Base-by-base conservation (phyloP, 35 echinoderm and acorn worm genomes). In the Chiridota heheva region DNA sequence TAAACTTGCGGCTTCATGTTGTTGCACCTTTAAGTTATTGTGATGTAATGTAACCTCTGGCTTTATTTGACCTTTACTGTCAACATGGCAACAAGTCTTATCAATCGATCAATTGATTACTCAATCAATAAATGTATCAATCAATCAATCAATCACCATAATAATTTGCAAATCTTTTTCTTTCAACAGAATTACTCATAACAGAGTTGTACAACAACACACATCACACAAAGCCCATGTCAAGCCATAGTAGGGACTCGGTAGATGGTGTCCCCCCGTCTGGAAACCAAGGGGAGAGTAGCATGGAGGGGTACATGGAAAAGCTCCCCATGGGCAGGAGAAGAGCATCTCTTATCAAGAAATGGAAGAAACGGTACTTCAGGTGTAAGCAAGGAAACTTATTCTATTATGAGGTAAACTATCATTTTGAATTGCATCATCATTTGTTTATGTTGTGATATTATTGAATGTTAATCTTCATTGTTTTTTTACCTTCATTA, bases 231-330 rank as follows among this genome's bases (percentile, higher is more conserved):
- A 40, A 53, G 26, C 77, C 78, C 60, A 31, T 63, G 0, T 62
- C 70, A n/a, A 74, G 42, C 28, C 16, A 43, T 10, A 53, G 44
- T 41, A 29, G 72, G 8, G 65, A 41, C 38, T 67, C 85, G 13
- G 15, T 35, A 48, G 69, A 60, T 47, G 61, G 63, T 7, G 71
- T 65, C 29, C 89, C 63, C 20, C 78, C n/a, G 33, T 39, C 51
- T 2, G 67, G 44, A 5, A 72, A 86, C 27, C 47, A 84, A 43
- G 92, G 88, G 25, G 83, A 90, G 35, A 77, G 89, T 56, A 96
- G 89, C 65, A 98, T 98, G 95, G 95, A 98, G 43, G 95, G 95
- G 0, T 98, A 98, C 77, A 98, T 98, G 89, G 95, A 91, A 42
- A 98, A 98, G 58, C 81, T 98, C 18, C 95, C 95, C 38, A 91